Conservation (phyloP, 2,113 vertebrate species). For the Megalops atlanticus region DNA sequence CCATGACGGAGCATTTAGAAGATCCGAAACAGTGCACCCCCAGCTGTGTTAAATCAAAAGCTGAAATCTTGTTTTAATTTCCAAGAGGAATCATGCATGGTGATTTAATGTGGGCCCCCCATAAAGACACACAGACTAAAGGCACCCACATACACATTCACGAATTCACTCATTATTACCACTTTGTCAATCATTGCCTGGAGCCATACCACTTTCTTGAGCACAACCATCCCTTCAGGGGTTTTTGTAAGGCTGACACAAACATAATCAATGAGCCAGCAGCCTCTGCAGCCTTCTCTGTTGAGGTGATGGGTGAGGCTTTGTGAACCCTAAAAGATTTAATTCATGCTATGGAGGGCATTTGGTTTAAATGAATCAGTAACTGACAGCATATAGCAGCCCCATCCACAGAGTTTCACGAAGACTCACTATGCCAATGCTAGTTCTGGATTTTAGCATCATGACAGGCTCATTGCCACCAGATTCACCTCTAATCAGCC, state of each 20-base stretch:
- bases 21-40: background rate
- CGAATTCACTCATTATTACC: background rate
- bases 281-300: background rate
- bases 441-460: too few relatives aligned
- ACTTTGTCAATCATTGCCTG: background rate
- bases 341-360: too few relatives aligned
- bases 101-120: background rate
- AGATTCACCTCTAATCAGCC: too few relatives aligned
- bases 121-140: background rate
- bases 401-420: too few relatives aligned
- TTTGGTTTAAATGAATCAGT: too few relatives aligned
- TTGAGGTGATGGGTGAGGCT: background rate
- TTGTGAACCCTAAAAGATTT: too few relatives aligned
- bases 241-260: background rate
- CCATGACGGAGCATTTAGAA: background rate
- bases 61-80: background rate
- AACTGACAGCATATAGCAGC: too few relatives aligned
- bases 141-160: background rate
- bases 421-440: too few relatives aligned
- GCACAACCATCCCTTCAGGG: background rate
- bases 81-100: background rate
- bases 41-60: background rate
- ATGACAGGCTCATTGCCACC: too few relatives aligned
- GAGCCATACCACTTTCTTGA: too few relatives aligned
- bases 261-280: background rate